Evolutionary conservation across 2,113 vertebrate species (phyloP).

Genomic region (Reinhardtius hippoglossoides): DNA sequence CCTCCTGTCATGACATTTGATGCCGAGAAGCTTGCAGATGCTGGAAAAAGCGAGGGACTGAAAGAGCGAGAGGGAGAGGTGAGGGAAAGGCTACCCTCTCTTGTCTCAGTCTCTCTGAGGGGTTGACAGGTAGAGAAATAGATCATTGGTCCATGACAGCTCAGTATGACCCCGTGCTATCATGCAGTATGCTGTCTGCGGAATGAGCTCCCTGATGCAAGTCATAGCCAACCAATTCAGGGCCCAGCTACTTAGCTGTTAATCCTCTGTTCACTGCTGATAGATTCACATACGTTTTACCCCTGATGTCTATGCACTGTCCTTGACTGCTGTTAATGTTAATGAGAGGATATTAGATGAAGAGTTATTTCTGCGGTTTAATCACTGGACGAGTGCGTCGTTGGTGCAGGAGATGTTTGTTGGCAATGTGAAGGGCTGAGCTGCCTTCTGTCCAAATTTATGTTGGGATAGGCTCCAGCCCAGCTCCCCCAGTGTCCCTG

Average conservation of each 20-base stretch:
- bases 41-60: slow-evolving; percentile 13
- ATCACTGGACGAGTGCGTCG: slow-evolving; percentile 48
- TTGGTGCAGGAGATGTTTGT: slow-evolving; percentile 48
- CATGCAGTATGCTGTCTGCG: slow-evolving; percentile 66
- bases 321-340: slow-evolving; percentile 76
- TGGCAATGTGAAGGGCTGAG: slow-evolving; percentile 52
- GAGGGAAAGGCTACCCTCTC: slow-evolving; percentile 64
- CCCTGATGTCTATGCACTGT: slow-evolving; percentile 56
- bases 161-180: slow-evolving; percentile 78
- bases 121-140: slow-evolving; percentile 84
- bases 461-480: slow-evolving; percentile 41
- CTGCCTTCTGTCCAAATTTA: slow-evolving; percentile 56
- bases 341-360: slow-evolving; percentile 68
- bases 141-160: slow-evolving; percentile 84
- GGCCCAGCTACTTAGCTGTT: slow-evolving; percentile 61
- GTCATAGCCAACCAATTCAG: slow-evolving; percentile 59
- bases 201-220: slow-evolving; percentile 68
- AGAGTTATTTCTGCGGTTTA: slow-evolving; percentile 63
- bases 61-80: slow-evolving; percentile 44
- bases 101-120: slow-evolving; percentile 75
- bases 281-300: slow-evolving; percentile 58
- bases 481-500: slow-evolving; percentile 49
- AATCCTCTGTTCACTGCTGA: slow-evolving; percentile 53
- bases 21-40: slow-evolving; percentile 19
- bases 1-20: slow-evolving; percentile 51